A percentile compares a stretch with the other conserved stretches of the same genome.
Conservation (phyloP, 1,140 invertebrate species). For the Ceratosolen fusciceps region DNA sequence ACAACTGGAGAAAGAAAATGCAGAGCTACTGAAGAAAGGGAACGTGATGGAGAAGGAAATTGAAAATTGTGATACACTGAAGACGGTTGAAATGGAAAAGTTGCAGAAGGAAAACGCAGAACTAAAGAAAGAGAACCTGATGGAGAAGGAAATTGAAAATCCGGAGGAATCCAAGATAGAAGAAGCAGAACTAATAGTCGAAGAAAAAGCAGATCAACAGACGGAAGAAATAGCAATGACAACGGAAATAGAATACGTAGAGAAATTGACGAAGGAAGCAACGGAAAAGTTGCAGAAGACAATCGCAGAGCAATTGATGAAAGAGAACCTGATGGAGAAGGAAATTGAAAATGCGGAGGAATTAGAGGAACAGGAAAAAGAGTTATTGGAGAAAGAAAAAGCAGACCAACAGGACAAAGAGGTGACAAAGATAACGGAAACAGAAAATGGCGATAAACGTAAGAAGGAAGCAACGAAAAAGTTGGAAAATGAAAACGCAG, state of each 20-base stretch:
- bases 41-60: not conserved
- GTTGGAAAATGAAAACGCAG: no score
- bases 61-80: conserved; percentile 32
- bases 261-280: conserved; percentile 50
- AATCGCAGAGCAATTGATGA: no score
- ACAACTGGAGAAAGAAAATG: conserved; percentile 31
- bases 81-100: conserved; percentile 19
- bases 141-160: conserved; percentile 38
- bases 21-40: not conserved
- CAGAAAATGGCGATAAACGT: no score
- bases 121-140: conserved; percentile 34
- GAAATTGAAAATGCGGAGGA: no score
- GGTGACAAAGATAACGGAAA: no score
- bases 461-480: no score
- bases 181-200: conserved; percentile 22
- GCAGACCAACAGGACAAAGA: no score
- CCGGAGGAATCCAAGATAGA: no score
- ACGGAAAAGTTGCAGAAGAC: conserved; percentile 43
- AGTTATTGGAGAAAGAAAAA: conserved; percentile 28
- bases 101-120: conserved; percentile 20
- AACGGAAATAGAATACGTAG: conserved; percentile 42
- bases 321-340: no score
- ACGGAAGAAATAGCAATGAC: conserved; percentile 44
- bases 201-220: conserved; percentile 42
- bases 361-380: conserved; percentile 30